Conservation (phyloP, 2,888 invertebrate genomes). For the Rhopalosiphum nymphaeae region DNA sequence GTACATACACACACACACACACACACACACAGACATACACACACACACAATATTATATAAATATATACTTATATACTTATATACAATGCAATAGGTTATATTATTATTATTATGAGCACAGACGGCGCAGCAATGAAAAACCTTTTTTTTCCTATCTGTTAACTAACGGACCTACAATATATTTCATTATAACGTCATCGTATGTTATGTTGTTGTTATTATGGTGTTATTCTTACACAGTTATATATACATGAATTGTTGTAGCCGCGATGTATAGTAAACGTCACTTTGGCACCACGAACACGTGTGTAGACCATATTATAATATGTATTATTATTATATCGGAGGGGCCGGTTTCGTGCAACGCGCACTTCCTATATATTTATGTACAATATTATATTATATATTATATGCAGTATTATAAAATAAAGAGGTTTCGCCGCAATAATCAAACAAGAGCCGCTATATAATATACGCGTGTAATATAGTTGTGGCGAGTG, state of each 20-base stretch:
- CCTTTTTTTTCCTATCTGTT: not conserved
- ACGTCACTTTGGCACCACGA: slow-evolving; percentile 18
- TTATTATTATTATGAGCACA: not conserved
- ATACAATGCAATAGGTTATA: not conserved
- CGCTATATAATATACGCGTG: not conserved
- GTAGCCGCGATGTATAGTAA: not conserved
- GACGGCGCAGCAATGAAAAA: not conserved
- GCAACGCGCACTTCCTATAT: not conserved
- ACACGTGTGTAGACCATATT: slow-evolving; percentile 26
- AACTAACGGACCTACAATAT: not conserved
- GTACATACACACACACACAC: not conserved
- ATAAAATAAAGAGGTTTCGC: not conserved
- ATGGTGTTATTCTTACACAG: not conserved
- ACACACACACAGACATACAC: not conserved
- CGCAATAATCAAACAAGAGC: not conserved
- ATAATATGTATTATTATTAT: not conserved
- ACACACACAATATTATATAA: not conserved
- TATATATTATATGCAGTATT: not conserved
- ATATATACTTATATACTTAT: not conserved
- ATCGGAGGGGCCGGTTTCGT: slow-evolving; percentile 1
- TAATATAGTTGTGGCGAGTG: not conserved
- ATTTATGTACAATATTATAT: not conserved
- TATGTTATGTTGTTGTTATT: not conserved
- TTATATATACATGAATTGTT: not conserved
- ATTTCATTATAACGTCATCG: not conserved